Base-by-base conservation (phyloP, 2,888 invertebrate genomes). In the Meliscaeva auricollis region DNA sequence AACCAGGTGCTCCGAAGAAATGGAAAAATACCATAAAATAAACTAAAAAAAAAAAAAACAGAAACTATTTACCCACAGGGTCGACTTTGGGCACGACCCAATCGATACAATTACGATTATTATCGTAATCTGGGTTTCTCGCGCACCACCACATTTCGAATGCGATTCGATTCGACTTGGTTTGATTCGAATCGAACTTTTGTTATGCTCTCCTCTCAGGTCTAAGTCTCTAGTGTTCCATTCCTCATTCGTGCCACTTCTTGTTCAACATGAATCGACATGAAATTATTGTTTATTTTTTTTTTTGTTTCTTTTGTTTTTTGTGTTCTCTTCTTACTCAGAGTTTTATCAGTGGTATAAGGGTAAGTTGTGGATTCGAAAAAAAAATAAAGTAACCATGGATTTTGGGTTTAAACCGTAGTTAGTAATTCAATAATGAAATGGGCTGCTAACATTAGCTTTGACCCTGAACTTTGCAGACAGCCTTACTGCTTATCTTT, bases 31-130 rank as follows among this genome's bases (percentile, higher is more conserved):
- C 52, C n/a, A 26, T 26, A 13, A 22, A 50, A 32, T 11, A 62
- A 58, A 54, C n/a, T n/a, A n/a, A 62, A 58, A 9, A 48, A 32
- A 64, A 56, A 56, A 56, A 32, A 66, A 44, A 56, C 22, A 58
- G 0, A 22, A 22, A 38, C 9, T 22, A 30, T n/a, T 26, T 26
- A 74, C 50, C 74, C 74, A 81, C 69, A 85, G 80, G 76, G 81
- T 85, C 76, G 80, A 85, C 73, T 73, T 50, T 69, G 77, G 85
- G 76, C 85, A 81, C 85, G 85, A 85, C 80, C 85, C 85, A 85
- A 85, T 81, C 85, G 77, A 85, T 81, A 85, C 85, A 85, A 38
- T 38, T 85, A 85, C 73, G 81, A 85, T 85, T 69, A 81, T 77
- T 69, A 85, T 77, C 81, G 76, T 81, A 81, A 85, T 85, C 85